Conservation (phyloP, 2,888 invertebrate species). For the Diadromus collaris region DNA sequence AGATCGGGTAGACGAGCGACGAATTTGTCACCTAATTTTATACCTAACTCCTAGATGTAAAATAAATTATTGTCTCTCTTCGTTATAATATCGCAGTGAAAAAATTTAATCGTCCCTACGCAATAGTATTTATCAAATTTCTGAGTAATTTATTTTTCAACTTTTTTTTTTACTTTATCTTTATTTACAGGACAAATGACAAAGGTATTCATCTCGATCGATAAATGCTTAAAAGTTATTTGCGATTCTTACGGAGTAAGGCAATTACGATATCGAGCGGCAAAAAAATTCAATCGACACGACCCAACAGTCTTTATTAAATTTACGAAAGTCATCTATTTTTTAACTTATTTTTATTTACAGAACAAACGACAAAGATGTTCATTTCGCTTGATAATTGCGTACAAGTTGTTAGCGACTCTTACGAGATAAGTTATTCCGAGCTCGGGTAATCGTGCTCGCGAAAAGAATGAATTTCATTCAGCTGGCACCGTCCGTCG, state of each 20-base stretch:
- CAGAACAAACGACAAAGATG: slow-evolving; percentile 19
- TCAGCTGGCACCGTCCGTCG: slow-evolving; percentile 84
- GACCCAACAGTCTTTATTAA: slow-evolving; percentile 1
- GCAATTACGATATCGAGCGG: too few relatives aligned
- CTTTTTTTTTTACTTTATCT: slow-evolving; percentile 35
- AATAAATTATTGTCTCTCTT: slow-evolving; percentile 76
- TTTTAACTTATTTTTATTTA: slow-evolving; percentile 41
- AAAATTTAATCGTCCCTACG: neutral
- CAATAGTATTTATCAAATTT: slow-evolving; percentile 16
- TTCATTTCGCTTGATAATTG: neutral
- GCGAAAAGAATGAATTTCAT: slow-evolving; percentile 17
- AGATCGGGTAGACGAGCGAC: slow-evolving; percentile 8
- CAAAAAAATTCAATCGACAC: neutral
- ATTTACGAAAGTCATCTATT: slow-evolving; percentile 1
- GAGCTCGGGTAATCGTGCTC: neutral
- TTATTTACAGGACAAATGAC: slow-evolving; percentile 46
- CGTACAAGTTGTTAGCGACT: neutral
- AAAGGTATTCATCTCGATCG: neutral
- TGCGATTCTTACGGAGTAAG: neutral
- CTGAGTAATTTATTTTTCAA: neutral
- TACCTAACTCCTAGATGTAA: slow-evolving; percentile 67
- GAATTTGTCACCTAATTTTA: slow-evolving; percentile 56
- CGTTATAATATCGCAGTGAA: slow-evolving; percentile 52
- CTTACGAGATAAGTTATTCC: neutral
- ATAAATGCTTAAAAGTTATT: neutral